A percentile compares a stretch with the other conserved stretches of the same genome.
Conservation (phyloP, 1,140 invertebrate genomes). For the Drosophila sucinea region DNA sequence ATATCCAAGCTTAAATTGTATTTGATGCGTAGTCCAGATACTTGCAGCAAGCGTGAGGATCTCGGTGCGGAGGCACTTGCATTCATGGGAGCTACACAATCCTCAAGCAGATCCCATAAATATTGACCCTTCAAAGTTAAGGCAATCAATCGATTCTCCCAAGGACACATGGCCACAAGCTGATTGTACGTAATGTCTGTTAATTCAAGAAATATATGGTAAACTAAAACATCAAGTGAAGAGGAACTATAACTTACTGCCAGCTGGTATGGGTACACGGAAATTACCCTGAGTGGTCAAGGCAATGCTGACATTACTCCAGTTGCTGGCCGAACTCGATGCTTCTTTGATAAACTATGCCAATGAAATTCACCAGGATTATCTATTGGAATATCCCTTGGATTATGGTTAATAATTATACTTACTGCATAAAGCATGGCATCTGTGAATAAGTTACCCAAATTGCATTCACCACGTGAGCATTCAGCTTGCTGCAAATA, state of each 20-base stretch:
- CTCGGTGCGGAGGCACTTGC: conserved; percentile 60
- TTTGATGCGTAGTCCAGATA: conserved; percentile 84
- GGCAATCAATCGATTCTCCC: conserved; percentile 88
- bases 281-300: conserved; percentile 66
- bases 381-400: background rate
- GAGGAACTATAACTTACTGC: conserved; percentile 50
- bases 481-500: conserved; percentile 85
- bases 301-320: conserved; percentile 66
- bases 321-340: conserved; percentile 15
- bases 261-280: conserved; percentile 53
- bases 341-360: conserved; percentile 59
- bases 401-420: background rate
- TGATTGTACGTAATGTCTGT: conserved; percentile 87
- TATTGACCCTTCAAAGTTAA: conserved; percentile 87
- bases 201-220: conserved; percentile 28
- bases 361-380: background rate
- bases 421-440: conserved; percentile 86
- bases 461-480: conserved; percentile 87
- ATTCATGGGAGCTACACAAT: conserved; percentile 84
- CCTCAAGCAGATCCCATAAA: conserved; percentile 86
- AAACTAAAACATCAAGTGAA: no score
- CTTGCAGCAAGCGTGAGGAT: conserved; percentile 85
- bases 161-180: conserved; percentile 87
- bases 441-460: conserved; percentile 90
- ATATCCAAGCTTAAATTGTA: conserved; percentile 83